Conservation (phyloP, 2,113 vertebrate species). For the Rhegmatorhina hoffmannsi region DNA sequence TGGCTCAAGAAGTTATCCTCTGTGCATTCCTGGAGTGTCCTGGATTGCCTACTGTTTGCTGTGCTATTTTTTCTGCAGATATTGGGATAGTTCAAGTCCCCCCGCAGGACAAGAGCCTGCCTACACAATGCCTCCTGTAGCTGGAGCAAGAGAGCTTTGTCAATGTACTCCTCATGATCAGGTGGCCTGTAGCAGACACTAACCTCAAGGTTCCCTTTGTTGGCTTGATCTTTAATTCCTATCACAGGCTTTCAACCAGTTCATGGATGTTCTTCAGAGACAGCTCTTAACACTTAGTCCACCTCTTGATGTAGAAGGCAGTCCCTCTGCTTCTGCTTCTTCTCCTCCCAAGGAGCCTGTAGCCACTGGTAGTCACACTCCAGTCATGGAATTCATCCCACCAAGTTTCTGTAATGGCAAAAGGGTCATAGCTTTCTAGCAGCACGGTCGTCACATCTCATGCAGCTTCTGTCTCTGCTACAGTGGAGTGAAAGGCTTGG, state of each 20-base stretch:
- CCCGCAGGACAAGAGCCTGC: not conserved
- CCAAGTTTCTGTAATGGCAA: not conserved
- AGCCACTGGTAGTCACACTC: not conserved
- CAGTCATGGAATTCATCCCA: not conserved
- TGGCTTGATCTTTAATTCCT: not conserved
- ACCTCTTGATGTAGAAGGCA: not conserved
- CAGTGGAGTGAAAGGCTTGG: not conserved
- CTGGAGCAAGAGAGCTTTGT: not conserved
- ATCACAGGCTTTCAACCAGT: not conserved
- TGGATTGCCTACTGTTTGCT: not conserved
- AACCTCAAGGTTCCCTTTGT: not conserved
- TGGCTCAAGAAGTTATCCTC: not conserved
- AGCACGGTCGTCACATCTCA: not conserved
- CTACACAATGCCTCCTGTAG: not conserved
- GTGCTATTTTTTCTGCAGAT: not conserved
- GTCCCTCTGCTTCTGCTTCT: not conserved
- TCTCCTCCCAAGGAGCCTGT: not conserved
- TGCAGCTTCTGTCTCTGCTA: not conserved
- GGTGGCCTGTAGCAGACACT: not conserved
- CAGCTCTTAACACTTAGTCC: not conserved
- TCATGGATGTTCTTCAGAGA: not conserved
- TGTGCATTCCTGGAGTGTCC: not conserved
- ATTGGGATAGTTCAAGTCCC: not conserved
- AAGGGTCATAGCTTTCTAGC: not conserved
- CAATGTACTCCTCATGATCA: not conserved